Base-by-base conservation (phyloP, 2,888 invertebrate species). In the Callinectes sapidus region DNA sequence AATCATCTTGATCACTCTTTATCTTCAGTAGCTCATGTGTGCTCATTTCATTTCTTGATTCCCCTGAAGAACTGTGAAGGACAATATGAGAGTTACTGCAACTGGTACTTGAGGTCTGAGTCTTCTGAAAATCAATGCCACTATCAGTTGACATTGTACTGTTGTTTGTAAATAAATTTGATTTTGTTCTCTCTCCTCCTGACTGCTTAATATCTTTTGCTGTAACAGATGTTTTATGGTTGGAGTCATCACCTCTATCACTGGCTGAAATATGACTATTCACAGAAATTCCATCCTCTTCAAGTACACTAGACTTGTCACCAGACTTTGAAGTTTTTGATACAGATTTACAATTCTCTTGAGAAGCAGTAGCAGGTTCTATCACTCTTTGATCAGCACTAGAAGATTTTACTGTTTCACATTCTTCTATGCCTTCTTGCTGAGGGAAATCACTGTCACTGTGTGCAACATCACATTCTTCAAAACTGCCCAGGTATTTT, bases 81-180 rank as follows among this genome's bases (percentile, higher is more conserved):
- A 71, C 42, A n/a, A 32, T 48, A 8, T 48, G 85, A 18, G 86
- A 18, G 55, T 89, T 77, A 54, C 77, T 92, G 48, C n/a, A 32
- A 48, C 28, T 14, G 55, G 81, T 66, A 55, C 42, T 39, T 55
- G 61, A 28, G 10, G 86, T 77, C 6, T 48, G 55, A 61, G 88
- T 92, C 42, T 71, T 90, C 23, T 92, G 92, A 32, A 90, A 88
- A 71, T 90, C 92, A 77, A 92, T 32, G 2, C 92, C 92, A 90
- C 92, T 92, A 55, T 90, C 90, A 89, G 77, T 55, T 35, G 92
- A 92, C n/a, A 88, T 42, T 77, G 55, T 61, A 87, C n/a, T 87
- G n/a, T 85, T 90, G 61, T 61, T 66, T 61, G 28, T 10, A n/a
- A 85, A 54, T 48, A 28, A 10, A n/a, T 77, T 28, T 32, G 55